These are phyloP conservation scores for Heliangelus exortis DNA, from an alignment of 2,797 vertebrate species.

Conservation along the genomic window DNA sequence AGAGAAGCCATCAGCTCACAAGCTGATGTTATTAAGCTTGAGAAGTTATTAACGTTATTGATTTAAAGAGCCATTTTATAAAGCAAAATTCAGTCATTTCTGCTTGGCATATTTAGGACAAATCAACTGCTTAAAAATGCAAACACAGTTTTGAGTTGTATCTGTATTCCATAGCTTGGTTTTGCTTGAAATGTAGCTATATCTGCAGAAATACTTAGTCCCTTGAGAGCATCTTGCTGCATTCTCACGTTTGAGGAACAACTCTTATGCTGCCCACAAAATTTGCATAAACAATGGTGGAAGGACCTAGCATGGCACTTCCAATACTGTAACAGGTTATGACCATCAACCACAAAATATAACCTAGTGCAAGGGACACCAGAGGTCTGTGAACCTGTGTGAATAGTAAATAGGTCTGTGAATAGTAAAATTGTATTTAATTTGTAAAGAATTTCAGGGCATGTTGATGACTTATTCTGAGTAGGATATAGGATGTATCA, in stretches of 20 bases:
- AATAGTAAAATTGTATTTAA: background rate
- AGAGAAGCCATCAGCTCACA: background rate
- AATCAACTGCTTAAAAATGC: slow-evolving; percentile 4
- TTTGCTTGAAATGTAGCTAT: background rate
- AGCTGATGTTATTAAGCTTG: background rate
- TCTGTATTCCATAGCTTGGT: background rate
- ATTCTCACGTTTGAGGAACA: background rate
- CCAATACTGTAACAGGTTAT: background rate
- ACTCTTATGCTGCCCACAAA: background rate
- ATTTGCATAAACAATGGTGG: accelerated
- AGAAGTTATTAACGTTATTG: background rate
- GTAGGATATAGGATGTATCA: background rate
- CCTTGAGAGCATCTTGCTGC: background rate
- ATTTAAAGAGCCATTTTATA: slow-evolving; percentile 12
- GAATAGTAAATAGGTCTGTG: too few relatives aligned
- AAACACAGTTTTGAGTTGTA: background rate
- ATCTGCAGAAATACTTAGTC: background rate
- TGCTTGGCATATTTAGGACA: background rate
- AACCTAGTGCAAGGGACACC: background rate
- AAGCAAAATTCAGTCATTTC: slow-evolving; percentile 23
- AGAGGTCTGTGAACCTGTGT: background rate
- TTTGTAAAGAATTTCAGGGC: background rate
- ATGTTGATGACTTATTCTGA: background rate
- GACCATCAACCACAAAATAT: background rate
- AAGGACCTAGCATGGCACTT: accelerated